Evolutionary conservation across 2,888 invertebrate genomes (phyloP).

Genomic region (Apamea crenata): DNA sequence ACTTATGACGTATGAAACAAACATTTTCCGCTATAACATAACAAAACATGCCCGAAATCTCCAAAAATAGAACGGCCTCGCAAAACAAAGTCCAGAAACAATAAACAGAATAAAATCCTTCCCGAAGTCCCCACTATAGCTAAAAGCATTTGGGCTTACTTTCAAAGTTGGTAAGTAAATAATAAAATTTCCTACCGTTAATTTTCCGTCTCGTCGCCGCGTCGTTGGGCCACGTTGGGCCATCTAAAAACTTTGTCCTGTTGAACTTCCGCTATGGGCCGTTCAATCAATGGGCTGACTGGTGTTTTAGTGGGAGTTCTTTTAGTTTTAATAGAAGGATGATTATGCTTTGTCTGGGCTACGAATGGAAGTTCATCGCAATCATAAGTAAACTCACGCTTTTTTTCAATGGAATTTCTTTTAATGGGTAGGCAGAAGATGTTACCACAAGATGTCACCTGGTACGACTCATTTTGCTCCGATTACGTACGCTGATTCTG

Average conservation of each 20-base stretch:
- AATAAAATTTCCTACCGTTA: constrained; percentile 65
- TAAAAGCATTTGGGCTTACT: constrained; percentile 64
- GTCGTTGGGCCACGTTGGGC: constrained; percentile 36
- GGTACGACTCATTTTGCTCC: too few relatives aligned
- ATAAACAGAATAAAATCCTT: constrained; percentile 56
- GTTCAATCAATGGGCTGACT: constrained; percentile 49
- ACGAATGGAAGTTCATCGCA: background rate
- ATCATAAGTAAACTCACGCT: background rate
- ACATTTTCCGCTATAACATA: background rate
- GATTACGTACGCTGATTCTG: background rate
- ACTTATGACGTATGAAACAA: background rate
- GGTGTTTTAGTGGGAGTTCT: constrained; percentile 23
- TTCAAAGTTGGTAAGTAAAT: constrained; percentile 63
- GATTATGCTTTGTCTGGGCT: background rate
- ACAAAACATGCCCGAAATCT: constrained; percentile 8
- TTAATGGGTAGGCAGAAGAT: background rate
- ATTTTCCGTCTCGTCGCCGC: constrained; percentile 64
- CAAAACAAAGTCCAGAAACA: constrained; percentile 38
- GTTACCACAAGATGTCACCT: background rate
- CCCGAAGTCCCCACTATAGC: constrained; percentile 44
- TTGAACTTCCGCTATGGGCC: constrained; percentile 45
- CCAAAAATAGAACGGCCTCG: constrained; percentile 23
- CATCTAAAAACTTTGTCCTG: constrained; percentile 53
- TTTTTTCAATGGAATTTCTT: background rate
- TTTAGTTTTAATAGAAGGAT: background rate